Conservation (phyloP, 2,113 vertebrate genomes). For the Amazona guildingii region DNA sequence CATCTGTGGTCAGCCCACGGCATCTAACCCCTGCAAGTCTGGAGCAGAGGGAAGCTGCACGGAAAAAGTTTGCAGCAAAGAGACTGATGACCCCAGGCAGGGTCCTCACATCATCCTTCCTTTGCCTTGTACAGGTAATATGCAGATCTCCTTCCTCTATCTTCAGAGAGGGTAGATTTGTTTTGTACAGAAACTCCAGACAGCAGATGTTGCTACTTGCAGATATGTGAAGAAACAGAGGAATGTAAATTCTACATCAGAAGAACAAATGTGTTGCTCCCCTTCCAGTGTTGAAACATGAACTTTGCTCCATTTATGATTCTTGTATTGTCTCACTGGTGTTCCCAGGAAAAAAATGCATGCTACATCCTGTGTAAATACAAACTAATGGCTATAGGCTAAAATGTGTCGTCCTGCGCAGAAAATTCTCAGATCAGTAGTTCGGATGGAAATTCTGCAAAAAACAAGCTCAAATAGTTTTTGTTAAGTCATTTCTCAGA, state of each 20-base stretch:
- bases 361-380: background rate
- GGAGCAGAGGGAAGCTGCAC: background rate
- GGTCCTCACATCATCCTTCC: background rate
- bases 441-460: background rate
- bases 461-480: background rate
- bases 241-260: background rate
- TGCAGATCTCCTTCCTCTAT: background rate
- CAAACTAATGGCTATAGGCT: background rate
- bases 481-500: background rate
- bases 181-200: background rate
- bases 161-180: background rate
- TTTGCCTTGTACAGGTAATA: background rate
- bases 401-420: background rate
- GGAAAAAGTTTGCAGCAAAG: background rate
- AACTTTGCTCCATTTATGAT: background rate
- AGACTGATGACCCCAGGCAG: fast-evolving
- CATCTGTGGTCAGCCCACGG: background rate
- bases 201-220: background rate
- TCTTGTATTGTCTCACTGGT: background rate
- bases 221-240: background rate
- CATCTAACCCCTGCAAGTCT: background rate
- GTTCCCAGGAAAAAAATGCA: conserved; percentile 19
- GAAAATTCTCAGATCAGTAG: background rate
- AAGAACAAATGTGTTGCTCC: background rate
- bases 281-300: background rate